phyloP scores from a whole-genome alignment of 2,113 vertebrate species.

The Austrofundulus limnaeus region DNA sequence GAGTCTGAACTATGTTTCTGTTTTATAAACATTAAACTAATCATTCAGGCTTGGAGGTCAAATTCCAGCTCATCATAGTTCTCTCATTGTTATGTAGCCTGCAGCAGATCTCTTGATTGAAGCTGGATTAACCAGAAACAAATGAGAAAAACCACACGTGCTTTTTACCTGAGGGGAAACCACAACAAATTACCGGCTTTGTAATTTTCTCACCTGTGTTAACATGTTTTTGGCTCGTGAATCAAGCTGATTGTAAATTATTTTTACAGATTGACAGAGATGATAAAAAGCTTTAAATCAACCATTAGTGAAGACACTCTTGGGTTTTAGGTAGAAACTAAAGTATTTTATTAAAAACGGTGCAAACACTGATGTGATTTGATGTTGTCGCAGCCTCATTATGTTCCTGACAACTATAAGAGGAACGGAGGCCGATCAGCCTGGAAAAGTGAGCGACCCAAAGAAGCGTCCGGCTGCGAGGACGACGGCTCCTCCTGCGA shows the following conservation, averaged over 20 bases:
- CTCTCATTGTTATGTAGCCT: background rate
- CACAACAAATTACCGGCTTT: slow-evolving; percentile 1
- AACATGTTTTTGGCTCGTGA: background rate
- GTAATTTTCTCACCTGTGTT: background rate
- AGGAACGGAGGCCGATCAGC: slow-evolving; percentile 94
- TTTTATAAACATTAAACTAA: slow-evolving; percentile 26
- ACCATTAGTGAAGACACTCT: background rate
- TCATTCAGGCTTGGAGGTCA: slow-evolving; percentile 26
- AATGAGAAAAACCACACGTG: background rate
- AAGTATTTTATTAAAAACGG: background rate
- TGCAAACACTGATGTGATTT: background rate
- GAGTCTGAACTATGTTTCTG: slow-evolving; percentile 19
- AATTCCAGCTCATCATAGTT: slow-evolving; percentile 15
- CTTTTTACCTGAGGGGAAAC: slow-evolving; percentile 10
- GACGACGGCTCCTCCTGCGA: slow-evolving; percentile 73
- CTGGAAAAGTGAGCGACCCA: slow-evolving; percentile 93
- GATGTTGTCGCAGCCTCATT: slow-evolving; percentile 86
- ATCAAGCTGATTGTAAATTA: background rate
- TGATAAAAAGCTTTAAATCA: background rate
- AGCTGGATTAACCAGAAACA: background rate
- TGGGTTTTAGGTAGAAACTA: background rate
- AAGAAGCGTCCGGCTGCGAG: slow-evolving; percentile 73
- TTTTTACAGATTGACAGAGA: background rate
- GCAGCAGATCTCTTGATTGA: background rate
- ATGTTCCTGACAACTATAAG: slow-evolving; percentile 99